phyloP scores from a whole-genome alignment of 2,888 invertebrate genomes.

The Limnephilus marmoratus region DNA sequence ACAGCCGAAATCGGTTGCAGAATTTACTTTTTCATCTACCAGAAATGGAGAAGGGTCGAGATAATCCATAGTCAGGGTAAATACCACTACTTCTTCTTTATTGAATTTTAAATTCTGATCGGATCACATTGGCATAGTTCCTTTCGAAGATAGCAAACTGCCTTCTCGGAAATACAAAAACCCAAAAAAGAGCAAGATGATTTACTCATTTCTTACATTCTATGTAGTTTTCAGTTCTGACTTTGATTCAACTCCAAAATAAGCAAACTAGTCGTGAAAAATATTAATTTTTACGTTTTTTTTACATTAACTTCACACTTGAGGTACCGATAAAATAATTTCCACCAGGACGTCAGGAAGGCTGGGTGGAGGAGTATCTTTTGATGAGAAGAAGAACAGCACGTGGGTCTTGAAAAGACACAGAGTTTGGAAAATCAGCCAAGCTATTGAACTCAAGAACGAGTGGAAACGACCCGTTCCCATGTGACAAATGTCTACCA shows the following conservation, averaged over 20 bases:
- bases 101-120: neutral
- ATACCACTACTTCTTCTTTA: neutral
- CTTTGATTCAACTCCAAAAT: neutral
- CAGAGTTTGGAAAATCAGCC: too few species aligned
- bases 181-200: neutral
- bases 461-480: too few species aligned
- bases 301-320: too few species aligned
- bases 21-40: neutral
- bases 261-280: too few species aligned
- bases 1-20: neutral
- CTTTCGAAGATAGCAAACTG: neutral
- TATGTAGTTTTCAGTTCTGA: neutral
- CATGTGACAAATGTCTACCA: too few species aligned
- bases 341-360: too few species aligned
- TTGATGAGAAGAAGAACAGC: too few species aligned
- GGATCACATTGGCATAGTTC: neutral
- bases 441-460: too few species aligned
- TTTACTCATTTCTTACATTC: neutral
- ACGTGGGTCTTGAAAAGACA: too few species aligned
- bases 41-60: neutral
- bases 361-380: too few species aligned
- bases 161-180: neutral
- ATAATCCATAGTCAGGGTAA: neutral
- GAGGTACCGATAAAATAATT: too few species aligned
- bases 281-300: too few species aligned